phyloP scores from a whole-genome alignment of 2,113 vertebrate genomes.

The Lepus europaeus region DNA sequence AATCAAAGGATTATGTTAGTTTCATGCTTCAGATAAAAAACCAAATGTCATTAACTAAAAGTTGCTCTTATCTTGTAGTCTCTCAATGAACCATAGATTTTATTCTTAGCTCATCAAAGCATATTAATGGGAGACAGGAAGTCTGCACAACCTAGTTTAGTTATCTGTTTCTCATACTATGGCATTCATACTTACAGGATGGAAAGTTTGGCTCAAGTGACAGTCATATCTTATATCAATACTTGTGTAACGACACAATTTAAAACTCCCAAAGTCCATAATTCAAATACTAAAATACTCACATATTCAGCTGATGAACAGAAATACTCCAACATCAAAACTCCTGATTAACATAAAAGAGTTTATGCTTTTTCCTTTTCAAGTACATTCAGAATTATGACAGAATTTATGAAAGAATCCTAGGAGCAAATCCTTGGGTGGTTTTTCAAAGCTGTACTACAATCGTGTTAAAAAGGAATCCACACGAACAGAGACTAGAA shows the following conservation, averaged over 20 bases:
- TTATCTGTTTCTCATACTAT: not conserved
- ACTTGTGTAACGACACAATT: not conserved
- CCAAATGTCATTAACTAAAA: constrained; percentile 54
- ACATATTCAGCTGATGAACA: not conserved
- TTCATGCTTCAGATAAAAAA: constrained; percentile 41
- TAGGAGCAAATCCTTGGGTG: constrained; percentile 6
- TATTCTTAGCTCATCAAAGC: constrained; percentile 15
- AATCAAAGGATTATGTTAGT: constrained; percentile 61
- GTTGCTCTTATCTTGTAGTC: constrained; percentile 48
- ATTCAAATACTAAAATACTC: constrained; percentile 28
- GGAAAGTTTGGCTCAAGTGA: constrained; percentile 27
- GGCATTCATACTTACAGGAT: not conserved
- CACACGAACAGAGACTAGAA: not conserved
- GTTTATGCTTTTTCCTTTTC: not conserved
- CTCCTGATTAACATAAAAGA: not conserved
- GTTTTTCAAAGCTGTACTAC: not conserved
- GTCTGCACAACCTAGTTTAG: constrained; percentile 37
- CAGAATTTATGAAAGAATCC: constrained; percentile 17
- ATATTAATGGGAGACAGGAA: constrained; percentile 46
- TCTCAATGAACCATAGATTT: constrained; percentile 54
- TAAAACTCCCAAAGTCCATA: not conserved
- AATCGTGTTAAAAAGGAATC: not conserved
- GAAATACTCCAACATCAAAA: constrained; percentile 20
- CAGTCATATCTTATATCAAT: not conserved
- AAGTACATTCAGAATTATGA: not conserved